A percentile compares a stretch with the other conserved stretches of the same genome.
Evolutionary conservation across 2,797 vertebrate genomes (phyloP).

Genomic region (Eulemur albifrons): DNA sequence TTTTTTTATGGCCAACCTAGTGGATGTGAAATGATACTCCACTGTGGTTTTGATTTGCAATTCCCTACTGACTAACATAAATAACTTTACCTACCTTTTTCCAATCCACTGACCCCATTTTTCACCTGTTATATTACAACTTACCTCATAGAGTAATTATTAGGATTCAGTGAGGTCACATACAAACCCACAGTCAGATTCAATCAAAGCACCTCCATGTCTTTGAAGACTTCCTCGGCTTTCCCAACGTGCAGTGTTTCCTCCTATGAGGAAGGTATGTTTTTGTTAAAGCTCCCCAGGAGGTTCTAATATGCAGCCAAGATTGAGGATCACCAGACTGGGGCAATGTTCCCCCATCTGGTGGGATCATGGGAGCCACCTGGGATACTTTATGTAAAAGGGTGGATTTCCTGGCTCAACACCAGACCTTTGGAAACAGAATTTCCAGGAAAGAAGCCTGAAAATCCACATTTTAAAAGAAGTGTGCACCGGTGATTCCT

Average conservation of each 20-base stretch:
- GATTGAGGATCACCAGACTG: not conserved
- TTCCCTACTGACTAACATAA: constrained; percentile 4
- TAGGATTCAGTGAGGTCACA: not conserved
- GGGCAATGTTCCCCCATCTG: not conserved
- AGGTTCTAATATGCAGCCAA: not conserved
- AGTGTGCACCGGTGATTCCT: constrained; percentile 24
- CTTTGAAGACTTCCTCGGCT: not conserved
- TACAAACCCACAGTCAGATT: not conserved
- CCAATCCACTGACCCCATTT: not conserved
- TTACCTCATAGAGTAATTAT: not conserved
- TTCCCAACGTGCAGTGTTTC: not conserved
- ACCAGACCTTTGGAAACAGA: constrained; percentile 49
- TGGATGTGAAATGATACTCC: not conserved
- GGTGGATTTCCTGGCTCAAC: not conserved
- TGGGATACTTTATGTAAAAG: not conserved
- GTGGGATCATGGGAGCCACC: not conserved
- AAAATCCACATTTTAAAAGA: constrained; percentile 58
- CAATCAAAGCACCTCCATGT: not conserved
- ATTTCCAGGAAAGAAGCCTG: constrained; percentile 47
- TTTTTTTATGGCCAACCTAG: not conserved
- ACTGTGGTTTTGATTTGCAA: not conserved
- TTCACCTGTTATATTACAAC: not conserved
- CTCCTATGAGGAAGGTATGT: not conserved
- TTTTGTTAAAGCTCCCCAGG: not conserved
- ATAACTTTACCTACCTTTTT: not conserved